Evolutionary conservation across 2,888 invertebrate species (phyloP).

Genomic region (Melanargia galathea): DNA sequence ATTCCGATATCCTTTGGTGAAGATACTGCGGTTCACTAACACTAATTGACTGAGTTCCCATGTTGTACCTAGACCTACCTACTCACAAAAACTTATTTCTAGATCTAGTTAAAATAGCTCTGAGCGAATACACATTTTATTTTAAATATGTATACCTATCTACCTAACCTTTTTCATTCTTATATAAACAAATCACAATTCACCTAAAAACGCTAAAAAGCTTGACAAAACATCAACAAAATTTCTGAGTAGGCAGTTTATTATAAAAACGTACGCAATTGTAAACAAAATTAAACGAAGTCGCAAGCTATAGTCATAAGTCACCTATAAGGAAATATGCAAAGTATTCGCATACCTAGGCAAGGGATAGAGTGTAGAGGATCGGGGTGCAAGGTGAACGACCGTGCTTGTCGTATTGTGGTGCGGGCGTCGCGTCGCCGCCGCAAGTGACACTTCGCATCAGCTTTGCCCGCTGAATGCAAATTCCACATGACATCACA

Average conservation of each 20-base stretch:
- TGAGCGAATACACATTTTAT: neutral
- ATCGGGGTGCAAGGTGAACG: slow-evolving; percentile 57
- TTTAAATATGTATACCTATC: too few relatives aligned
- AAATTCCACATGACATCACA: slow-evolving; percentile 41
- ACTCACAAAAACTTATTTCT: neutral
- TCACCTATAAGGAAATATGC: slow-evolving; percentile 12
- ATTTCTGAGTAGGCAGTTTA: too few relatives aligned
- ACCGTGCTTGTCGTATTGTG: slow-evolving; percentile 54
- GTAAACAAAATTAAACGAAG: too few relatives aligned
- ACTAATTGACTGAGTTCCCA: slow-evolving; percentile 7
- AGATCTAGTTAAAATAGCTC: neutral
- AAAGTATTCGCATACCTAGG: slow-evolving; percentile 29
- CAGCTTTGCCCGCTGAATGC: slow-evolving; percentile 36
- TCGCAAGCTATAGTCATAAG: neutral
- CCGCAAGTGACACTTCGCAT: slow-evolving; percentile 40
- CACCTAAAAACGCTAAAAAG: too few relatives aligned
- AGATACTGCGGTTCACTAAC: neutral
- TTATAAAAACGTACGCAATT: too few relatives aligned
- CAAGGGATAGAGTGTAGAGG: slow-evolving; percentile 34
- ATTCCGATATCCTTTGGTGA: slow-evolving; percentile 9
- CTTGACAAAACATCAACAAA: too few relatives aligned
- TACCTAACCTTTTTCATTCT: too few relatives aligned
- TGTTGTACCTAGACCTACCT: neutral
- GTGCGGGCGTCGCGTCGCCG: slow-evolving; percentile 48
- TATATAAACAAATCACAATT: too few relatives aligned